Base-by-base conservation (phyloP, 2,797 vertebrate species). In the Pipistrellus pipistrellus region DNA sequence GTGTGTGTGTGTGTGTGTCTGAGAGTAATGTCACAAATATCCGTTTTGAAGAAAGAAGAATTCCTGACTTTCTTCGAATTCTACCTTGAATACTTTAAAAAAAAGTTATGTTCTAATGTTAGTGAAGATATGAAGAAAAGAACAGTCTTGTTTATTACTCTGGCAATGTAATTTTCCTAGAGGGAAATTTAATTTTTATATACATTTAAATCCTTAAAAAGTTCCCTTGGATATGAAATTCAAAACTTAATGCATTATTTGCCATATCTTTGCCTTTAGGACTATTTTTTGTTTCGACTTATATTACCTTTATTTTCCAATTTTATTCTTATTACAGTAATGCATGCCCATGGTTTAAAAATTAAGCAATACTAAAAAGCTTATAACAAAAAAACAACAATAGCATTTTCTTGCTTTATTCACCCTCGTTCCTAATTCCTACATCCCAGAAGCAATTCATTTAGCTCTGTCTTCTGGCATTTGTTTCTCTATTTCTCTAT, bases 201-300 rank as follows among this genome's bases (percentile, higher is more conserved):
- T 55, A 69, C 23, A 90, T 59, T 59, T 71, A 89, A 77, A 81
- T 18, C 32, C 62, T 92, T 88, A 76, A 80, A 92, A 93, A 75
- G 8, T 85, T 93, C n/a, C 23, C 44, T 92, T 90, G 27, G 18
- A 85, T 82, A 95, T 83, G 66, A 77, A 91, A 97, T 91, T 92
- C 21, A 69, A 57, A 94, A 76, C 44, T 76, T 88, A 78, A 93
- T 90, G 83, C 10, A 23, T 80, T 95, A 92, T 94, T 90, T 96
- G 88, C 59, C 18, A 57, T 51, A 77, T 76, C 27, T 94, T 84
- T 72, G 38, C 72, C 48, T 23, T 90, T 77, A 81, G 38, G 68
- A 64, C 6, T 87, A 77, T 93, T 96, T 96, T 94, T 96, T 75
- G 72, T 59, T 96, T 84, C 91, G 84, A 94, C 25, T 87, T 96